Conservation (phyloP, 1,140 invertebrate genomes). For the Ostrea denselamellosa region DNA sequence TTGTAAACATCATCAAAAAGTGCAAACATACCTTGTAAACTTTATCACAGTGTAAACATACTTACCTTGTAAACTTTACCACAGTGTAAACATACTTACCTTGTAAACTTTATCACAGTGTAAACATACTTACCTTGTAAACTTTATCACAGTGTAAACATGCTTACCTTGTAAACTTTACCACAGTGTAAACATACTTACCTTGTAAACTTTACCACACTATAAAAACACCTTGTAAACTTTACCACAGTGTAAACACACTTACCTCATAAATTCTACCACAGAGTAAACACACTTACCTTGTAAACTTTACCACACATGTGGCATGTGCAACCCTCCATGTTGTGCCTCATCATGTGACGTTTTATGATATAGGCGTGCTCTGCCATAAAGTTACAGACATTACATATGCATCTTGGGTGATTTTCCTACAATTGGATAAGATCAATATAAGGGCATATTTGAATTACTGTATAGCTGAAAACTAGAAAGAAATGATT, state of each 20-base stretch:
- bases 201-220: neutral
- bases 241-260: neutral
- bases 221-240: neutral
- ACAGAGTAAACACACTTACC: slow-evolving; percentile 41
- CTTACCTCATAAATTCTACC: neutral
- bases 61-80: slow-evolving; percentile 66
- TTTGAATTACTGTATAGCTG: too few species aligned
- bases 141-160: too few species aligned
- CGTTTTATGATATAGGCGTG: slow-evolving; percentile 79
- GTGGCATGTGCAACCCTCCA: slow-evolving; percentile 75
- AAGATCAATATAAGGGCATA: too few species aligned
- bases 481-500: too few species aligned
- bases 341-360: slow-evolving; percentile 77
- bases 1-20: too few species aligned
- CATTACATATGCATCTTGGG: slow-evolving; percentile 76
- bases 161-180: neutral
- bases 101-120: slow-evolving; percentile 73
- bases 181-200: neutral
- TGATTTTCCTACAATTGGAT: slow-evolving; percentile 72
- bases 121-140: neutral
- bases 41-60: neutral
- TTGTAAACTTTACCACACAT: slow-evolving; percentile 76
- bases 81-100: slow-evolving; percentile 73
- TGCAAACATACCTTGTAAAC: too few species aligned
- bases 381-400: slow-evolving; percentile 78